Percentiles rank a stretch among this genome's conserved stretches.
Conservation (phyloP, 2,888 invertebrate species). For the Tuberolachnus salignus region DNA sequence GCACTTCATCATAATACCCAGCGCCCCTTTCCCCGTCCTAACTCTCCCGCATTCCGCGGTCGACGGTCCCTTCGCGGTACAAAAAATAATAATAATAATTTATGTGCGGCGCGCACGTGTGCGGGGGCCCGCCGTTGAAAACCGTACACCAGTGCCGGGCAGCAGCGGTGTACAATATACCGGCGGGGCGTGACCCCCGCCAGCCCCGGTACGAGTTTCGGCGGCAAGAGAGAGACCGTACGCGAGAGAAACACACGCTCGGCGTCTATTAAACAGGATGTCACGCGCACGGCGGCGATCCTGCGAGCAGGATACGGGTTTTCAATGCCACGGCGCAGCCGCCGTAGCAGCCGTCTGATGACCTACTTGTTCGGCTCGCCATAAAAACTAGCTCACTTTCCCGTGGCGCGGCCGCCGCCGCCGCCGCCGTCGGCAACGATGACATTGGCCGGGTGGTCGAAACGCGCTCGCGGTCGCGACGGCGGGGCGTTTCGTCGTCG, state of each 20-base stretch:
- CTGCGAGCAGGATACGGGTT: conserved; percentile 32
- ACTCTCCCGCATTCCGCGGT: too few species aligned
- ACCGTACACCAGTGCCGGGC: too few species aligned
- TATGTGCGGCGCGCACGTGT: too few species aligned
- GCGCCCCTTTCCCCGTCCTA: too few species aligned
- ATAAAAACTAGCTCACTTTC: conserved; percentile 55
- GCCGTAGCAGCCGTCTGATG: conserved; percentile 40
- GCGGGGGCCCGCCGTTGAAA: too few species aligned
- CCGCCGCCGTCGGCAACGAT: neutral
- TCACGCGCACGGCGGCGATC: conserved; percentile 11
- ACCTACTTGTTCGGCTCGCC: conserved; percentile 45
- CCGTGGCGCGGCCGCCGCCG: conserved; percentile 7
- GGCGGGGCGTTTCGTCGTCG: neutral
- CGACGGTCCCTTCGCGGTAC: too few species aligned
- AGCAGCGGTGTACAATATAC: too few species aligned
- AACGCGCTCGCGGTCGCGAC: neutral
- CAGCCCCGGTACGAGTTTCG: neutral
- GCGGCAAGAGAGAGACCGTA: neutral
- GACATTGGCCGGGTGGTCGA: neutral
- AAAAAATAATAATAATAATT: too few species aligned
- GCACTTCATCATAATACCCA: too few species aligned
- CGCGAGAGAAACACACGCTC: neutral
- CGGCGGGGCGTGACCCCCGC: neutral
- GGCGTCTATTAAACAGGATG: conserved; percentile 21
- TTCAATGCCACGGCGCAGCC: conserved; percentile 40